Evolutionary conservation across 2,888 invertebrate genomes (phyloP), one percentile per base, ranked within the genome.

Genomic region (Enchytraeus crypticus): DNA sequence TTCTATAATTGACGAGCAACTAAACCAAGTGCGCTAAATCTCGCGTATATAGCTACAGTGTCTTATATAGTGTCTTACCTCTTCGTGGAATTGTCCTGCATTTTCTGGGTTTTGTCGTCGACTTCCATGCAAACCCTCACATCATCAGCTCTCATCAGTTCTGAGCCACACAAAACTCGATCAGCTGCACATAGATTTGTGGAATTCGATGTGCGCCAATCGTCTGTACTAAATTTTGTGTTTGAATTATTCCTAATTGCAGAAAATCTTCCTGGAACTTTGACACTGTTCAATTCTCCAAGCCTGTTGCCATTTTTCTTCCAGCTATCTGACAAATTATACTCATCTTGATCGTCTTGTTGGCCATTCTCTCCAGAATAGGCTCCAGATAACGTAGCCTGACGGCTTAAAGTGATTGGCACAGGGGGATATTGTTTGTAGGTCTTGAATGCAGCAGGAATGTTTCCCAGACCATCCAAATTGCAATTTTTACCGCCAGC

Each of bases 111-210:
- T 49, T 60, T 60, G 14, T 60, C 60, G 34, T 54, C 45, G 32
- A 51, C 51, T n/a, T 60, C 60, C 8, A 29, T 21, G 30, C 56
- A 56, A 5, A 56, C 11, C 29, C 60, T 56, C 26, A 56, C 4
- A 2, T 56, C 60, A 18, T 60, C 60, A 29, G 56, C 27, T 18
- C 60, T 43, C 60, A 53, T 43, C 49, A 60, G 54, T 26, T 60
- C 60, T 29, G 60, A 45, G 4, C 56, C 60, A 5, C 46, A 46
- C 3, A 30, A 23, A 18, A 54, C 43, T 21, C 60, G 55, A 30
- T 60, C 60, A 2, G 60, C 34, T 26, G 60, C 51, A 29, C 49
- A 57, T 43, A 34, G 51, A 30, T 51, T 51, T 23, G 55, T 57
- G 14, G 29, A 33, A 38, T 60, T 60, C 33, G 49, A 34, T 5